Percentiles rank a stretch among this genome's conserved stretches.
Conservation (phyloP, 2,888 invertebrate genomes). For the Trisateles emortualis region DNA sequence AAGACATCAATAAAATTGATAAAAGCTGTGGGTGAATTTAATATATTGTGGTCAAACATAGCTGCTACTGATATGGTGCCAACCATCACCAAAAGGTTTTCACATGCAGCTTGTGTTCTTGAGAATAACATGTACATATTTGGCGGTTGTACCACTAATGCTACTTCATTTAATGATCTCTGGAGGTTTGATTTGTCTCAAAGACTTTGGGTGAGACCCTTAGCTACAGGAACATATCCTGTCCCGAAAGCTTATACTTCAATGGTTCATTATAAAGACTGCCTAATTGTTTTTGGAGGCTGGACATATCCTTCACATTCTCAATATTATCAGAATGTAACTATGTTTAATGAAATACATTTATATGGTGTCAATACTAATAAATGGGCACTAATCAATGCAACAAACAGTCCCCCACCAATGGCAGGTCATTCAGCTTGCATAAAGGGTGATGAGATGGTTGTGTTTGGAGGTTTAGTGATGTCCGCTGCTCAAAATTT, state of each 20-base stretch:
- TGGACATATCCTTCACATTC: slow-evolving; percentile 97
- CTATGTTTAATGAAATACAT: slow-evolving; percentile 97
- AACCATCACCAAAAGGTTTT: slow-evolving; percentile 96
- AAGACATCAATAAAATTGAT: slow-evolving; percentile 91
- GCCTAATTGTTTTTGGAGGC: slow-evolving; percentile 96
- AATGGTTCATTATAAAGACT: slow-evolving; percentile 94
- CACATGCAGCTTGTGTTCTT: slow-evolving; percentile 95
- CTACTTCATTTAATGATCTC: slow-evolving; percentile 98
- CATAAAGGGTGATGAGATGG: slow-evolving; percentile 93
- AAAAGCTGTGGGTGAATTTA: slow-evolving; percentile 92
- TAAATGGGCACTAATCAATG: slow-evolving; percentile 91
- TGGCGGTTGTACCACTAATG: slow-evolving; percentile 97
- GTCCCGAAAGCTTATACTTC: slow-evolving; percentile 98
- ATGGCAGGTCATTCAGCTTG: slow-evolving; percentile 98
- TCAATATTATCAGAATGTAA: slow-evolving; percentile 94
- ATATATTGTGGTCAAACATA: slow-evolving; percentile 91
- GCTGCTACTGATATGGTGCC: slow-evolving; percentile 87
- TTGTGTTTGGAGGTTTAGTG: slow-evolving; percentile 92
- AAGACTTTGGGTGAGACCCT: slow-evolving; percentile 93
- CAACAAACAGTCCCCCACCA: slow-evolving; percentile 91
- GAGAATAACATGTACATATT: slow-evolving; percentile 97
- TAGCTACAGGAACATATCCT: slow-evolving; percentile 95
- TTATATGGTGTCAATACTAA: slow-evolving; percentile 93
- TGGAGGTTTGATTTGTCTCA: slow-evolving; percentile 97
- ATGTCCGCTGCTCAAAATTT: slow-evolving; percentile 81